Percentiles rank a stretch among this genome's conserved stretches.
phyloP scores from a whole-genome alignment of 1,140 invertebrate species.

The Solen grandis region DNA sequence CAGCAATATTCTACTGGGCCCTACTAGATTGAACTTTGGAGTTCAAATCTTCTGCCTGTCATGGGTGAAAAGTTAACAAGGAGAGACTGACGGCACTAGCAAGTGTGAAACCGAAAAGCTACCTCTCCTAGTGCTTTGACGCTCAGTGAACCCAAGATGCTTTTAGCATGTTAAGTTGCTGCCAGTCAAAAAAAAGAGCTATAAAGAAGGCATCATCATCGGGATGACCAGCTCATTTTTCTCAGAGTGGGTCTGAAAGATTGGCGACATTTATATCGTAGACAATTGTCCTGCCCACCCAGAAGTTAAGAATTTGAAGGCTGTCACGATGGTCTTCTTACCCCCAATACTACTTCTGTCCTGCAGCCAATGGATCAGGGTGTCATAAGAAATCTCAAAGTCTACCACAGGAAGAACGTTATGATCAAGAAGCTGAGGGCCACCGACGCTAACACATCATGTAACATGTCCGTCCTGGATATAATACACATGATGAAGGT shows the following conservation, averaged over 20 bases:
- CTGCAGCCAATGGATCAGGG: constrained; percentile 64
- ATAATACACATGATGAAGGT: constrained; percentile 29
- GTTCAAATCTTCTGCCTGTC: constrained; percentile 49
- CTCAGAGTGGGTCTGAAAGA: constrained; percentile 50
- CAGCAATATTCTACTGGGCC: constrained; percentile 52
- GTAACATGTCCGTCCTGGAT: constrained; percentile 27
- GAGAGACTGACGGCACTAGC: constrained; percentile 80
- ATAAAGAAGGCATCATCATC: constrained; percentile 63
- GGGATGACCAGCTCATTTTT: constrained; percentile 58
- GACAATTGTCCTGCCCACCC: no score
- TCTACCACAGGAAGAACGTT: constrained; percentile 6
- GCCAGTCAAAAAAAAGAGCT: constrained; percentile 28
- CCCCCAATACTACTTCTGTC: constrained; percentile 57
- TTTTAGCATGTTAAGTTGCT: constrained; percentile 77
- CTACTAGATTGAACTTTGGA: constrained; percentile 51
- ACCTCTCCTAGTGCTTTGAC: constrained; percentile 81
- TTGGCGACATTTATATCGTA: constrained; percentile 7
- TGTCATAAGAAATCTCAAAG: constrained; percentile 54
- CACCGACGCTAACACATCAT: neutral
- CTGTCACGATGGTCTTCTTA: constrained; percentile 27
- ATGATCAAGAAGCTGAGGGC: neutral
- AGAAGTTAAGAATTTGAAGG: constrained; percentile 13
- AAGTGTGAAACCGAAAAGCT: constrained; percentile 80
- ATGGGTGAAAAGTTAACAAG: constrained; percentile 79
- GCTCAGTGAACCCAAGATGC: constrained; percentile 80